Evolutionary conservation across 2,888 invertebrate species (phyloP).

Genomic region (Chymomyza amoena): DNA sequence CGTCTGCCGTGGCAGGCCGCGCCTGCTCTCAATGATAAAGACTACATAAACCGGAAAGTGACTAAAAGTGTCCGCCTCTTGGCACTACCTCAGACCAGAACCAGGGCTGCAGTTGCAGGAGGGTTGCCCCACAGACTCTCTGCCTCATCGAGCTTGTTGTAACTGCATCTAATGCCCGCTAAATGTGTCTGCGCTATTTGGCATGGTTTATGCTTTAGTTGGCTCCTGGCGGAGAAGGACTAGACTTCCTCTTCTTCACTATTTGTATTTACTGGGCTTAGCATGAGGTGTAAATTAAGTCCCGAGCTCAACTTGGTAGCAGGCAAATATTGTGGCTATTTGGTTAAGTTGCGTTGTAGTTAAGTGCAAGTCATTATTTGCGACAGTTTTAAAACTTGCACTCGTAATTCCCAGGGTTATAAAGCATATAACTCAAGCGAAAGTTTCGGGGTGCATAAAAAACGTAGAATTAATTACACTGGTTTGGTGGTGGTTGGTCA

Average conservation of each 20-base stretch:
- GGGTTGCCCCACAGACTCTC: slow-evolving; percentile 19
- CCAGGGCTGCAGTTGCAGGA: slow-evolving; percentile 28
- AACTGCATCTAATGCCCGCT: slow-evolving; percentile 43
- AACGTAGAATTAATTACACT: no score
- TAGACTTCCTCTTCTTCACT: neutral
- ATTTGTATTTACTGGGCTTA: slow-evolving; percentile 54
- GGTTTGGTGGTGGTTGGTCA: no score
- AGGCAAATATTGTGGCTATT: slow-evolving; percentile 6
- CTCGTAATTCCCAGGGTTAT: neutral
- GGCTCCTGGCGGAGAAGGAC: neutral
- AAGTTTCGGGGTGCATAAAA: no score
- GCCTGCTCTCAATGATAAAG: slow-evolving; percentile 69
- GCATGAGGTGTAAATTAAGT: slow-evolving; percentile 68
- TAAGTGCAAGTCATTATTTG: slow-evolving; percentile 66
- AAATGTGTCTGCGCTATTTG: slow-evolving; percentile 45
- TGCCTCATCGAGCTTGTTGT: neutral
- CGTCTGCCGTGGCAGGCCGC: slow-evolving; percentile 29
- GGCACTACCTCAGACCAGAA: slow-evolving; percentile 25
- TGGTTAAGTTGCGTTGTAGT: slow-evolving; percentile 9
- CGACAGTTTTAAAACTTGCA: neutral
- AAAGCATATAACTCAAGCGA: neutral
- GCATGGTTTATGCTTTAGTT: slow-evolving; percentile 56
- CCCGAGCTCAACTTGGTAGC: slow-evolving; percentile 43
- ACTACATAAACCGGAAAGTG: slow-evolving; percentile 71
- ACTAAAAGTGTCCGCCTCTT: slow-evolving; percentile 46